Evolutionary conservation across 2,888 invertebrate species (phyloP), one percentile per base, ranked within the genome.

Genomic region (Arrhopalites spinosus): DNA sequence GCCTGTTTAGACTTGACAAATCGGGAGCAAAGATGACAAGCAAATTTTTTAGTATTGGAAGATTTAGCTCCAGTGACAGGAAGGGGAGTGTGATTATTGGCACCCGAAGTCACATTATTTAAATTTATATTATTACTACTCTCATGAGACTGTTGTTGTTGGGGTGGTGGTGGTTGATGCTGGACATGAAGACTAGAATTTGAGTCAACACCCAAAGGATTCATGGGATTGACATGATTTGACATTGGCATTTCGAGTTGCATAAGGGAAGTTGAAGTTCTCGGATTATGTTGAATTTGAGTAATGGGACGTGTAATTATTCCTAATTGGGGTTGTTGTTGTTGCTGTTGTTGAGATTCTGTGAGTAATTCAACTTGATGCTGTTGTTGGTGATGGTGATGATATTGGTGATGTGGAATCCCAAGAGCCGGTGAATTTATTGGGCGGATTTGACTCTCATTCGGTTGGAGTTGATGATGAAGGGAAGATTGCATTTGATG

Each of bases 1-100:
- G 80, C 79, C 73, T 82, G 81, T 61, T 82, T 82, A 73, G 79
- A 79, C 81, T 81, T 82, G 76, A 81, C 80, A 61, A 78, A 79
- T 63, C 81, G 75, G 29, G 79, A 77, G 78, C 81, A 82, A 47
- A 82, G 77, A 78, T 82, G 81, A 77, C 81, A 82, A 30, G 81
- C 77, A 68, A 82, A 82, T 75, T 81, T 82, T 77, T 82, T 82
- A 25, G 27, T 53, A 23, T 72, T 61, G 20, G 61, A 36, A 20
- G 36, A n/a, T 36, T 64, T 64, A 17, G 36, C 29, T 36, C 30
- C 64, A 25, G 29, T 64, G 30, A 61, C 61, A 61, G 45, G 45
- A 13, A 23, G 59, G 27, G 25, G 23, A 59, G 59, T 5, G 13
- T 13, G 27, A 27, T 13, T 23, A 59, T 13, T 50, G 50, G 3